Evolutionary conservation across 2,113 vertebrate genomes (phyloP).

Genomic region (Anoplopoma fimbria): DNA sequence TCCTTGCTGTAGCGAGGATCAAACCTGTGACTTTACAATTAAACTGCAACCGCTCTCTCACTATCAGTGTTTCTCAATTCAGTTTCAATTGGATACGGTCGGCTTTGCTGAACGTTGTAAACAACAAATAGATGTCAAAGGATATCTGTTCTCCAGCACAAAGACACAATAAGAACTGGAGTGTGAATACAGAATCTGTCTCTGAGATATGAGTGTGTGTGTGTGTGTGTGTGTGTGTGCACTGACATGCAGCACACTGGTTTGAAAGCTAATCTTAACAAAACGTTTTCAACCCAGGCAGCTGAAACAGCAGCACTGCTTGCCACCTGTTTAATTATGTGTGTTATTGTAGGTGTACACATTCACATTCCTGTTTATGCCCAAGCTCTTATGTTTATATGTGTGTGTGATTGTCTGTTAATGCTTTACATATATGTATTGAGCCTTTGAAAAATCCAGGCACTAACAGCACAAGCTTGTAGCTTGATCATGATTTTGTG

Average conservation of each 20-base stretch:
- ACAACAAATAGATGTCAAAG: slow-evolving; percentile 31
- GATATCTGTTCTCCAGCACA: slow-evolving; percentile 26
- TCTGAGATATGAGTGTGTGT: slow-evolving; percentile 13
- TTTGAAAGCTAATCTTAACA: slow-evolving; percentile 52
- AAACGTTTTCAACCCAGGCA: slow-evolving; percentile 54
- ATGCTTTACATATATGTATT: background rate
- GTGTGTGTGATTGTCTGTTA: background rate
- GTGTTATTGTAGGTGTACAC: too few relatives aligned
- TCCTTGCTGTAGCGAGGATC: slow-evolving; percentile 2
- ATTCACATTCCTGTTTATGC: slow-evolving; percentile 11
- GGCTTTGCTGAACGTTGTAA: slow-evolving; percentile 21
- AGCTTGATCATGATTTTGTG: slow-evolving; percentile 23
- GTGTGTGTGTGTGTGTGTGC: slow-evolving; percentile 12
- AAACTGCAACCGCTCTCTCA: background rate
- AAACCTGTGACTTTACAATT: slow-evolving; percentile 22
- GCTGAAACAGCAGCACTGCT: slow-evolving; percentile 26
- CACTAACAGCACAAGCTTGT: slow-evolving; percentile 4
- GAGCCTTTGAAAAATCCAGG: slow-evolving; percentile 23
- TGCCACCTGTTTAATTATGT: slow-evolving; percentile 27
- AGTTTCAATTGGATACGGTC: slow-evolving; percentile 15
- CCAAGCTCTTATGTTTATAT: background rate
- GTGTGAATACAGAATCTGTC: slow-evolving; percentile 15
- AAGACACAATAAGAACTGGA: too few relatives aligned
- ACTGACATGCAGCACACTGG: slow-evolving; percentile 36
- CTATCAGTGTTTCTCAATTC: background rate